phyloP scores from a whole-genome alignment of 2,888 invertebrate species.

The Sisyra terminalis region DNA sequence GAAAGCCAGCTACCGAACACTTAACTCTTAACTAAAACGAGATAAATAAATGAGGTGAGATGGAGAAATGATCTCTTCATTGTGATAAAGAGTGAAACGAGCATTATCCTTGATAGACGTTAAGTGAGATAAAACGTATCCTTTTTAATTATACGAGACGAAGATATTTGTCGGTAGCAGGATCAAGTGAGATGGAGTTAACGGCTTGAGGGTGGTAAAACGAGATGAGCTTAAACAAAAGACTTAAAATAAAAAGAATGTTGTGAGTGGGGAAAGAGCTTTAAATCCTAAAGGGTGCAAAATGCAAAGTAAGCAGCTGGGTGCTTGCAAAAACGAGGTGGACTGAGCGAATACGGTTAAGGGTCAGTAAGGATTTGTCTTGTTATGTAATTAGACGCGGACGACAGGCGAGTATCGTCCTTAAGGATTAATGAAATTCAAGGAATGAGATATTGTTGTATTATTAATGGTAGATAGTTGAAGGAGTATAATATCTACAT shows the following conservation, averaged over 20 bases:
- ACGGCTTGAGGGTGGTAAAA: slow-evolving; percentile 8
- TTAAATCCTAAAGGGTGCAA: slow-evolving; percentile 4
- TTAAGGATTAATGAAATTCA: slow-evolving; percentile 2
- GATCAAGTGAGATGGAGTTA: slow-evolving; percentile 2
- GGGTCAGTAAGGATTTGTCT: slow-evolving; percentile 5
- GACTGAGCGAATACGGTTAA: neutral
- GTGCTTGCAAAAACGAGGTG: neutral
- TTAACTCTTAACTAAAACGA: slow-evolving; percentile 5
- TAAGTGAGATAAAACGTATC: slow-evolving; percentile 5
- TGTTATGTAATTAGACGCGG: slow-evolving; percentile 5
- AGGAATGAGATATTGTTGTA: slow-evolving; percentile 5
- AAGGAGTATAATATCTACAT: neutral
- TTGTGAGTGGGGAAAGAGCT: slow-evolving; percentile 3
- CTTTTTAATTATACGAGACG: slow-evolving; percentile 4
- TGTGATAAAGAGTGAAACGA: neutral
- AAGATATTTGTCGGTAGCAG: neutral
- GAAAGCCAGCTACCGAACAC: neutral
- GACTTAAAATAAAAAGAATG: slow-evolving; percentile 8
- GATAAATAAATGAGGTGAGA: slow-evolving; percentile 3
- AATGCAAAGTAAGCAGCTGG: slow-evolving; percentile 7
- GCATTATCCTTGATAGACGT: slow-evolving; percentile 5
- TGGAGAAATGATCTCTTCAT: neutral
- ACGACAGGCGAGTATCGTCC: slow-evolving; percentile 1
- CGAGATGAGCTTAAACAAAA: slow-evolving; percentile 7
- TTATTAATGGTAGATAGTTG: slow-evolving; percentile 3